A percentile compares a stretch with the other conserved stretches of the same genome.
phyloP scores from a whole-genome alignment of 2,113 vertebrate genomes.

The Furnarius figulus region DNA sequence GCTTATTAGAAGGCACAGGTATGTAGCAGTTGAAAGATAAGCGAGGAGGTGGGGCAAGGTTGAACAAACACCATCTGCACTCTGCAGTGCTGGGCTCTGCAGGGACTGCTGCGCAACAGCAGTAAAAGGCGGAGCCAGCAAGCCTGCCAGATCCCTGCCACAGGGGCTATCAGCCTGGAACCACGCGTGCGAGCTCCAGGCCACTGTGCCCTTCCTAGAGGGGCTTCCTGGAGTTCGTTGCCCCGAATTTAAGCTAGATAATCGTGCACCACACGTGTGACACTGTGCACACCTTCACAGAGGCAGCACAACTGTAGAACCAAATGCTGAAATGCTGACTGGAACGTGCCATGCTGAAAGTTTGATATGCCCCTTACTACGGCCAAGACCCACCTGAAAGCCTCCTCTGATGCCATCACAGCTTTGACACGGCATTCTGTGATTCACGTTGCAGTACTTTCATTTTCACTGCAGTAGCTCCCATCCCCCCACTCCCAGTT shows the following conservation, averaged over 20 bases:
- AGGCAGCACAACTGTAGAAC: fast-evolving
- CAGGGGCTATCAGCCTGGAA: not conserved
- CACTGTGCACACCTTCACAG: fast-evolving
- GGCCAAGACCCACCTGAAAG: not conserved
- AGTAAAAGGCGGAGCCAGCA: constrained; percentile 34
- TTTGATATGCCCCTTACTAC: fast-evolving
- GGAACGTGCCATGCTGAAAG: fast-evolving
- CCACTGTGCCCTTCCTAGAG: fast-evolving
- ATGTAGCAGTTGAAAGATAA: constrained; percentile 19
- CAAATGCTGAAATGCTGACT: not conserved
- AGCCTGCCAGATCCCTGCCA: not conserved
- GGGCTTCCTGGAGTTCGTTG: fast-evolving
- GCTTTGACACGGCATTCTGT: fast-evolving
- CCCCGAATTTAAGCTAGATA: not conserved
- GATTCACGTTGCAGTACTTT: not conserved
- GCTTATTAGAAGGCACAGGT: constrained; percentile 3
- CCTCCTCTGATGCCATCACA: not conserved
- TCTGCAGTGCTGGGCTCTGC: constrained; percentile 47
- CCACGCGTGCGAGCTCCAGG: fast-evolving
- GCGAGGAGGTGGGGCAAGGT: constrained; percentile 30
- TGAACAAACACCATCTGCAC: constrained; percentile 60
- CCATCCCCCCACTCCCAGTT: not conserved
- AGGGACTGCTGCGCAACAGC: constrained; percentile 60
- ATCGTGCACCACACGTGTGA: fast-evolving
- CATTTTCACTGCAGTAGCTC: not conserved